Base-by-base conservation (phyloP, 2,888 invertebrate species). In the Onthophagus sagittarius region DNA sequence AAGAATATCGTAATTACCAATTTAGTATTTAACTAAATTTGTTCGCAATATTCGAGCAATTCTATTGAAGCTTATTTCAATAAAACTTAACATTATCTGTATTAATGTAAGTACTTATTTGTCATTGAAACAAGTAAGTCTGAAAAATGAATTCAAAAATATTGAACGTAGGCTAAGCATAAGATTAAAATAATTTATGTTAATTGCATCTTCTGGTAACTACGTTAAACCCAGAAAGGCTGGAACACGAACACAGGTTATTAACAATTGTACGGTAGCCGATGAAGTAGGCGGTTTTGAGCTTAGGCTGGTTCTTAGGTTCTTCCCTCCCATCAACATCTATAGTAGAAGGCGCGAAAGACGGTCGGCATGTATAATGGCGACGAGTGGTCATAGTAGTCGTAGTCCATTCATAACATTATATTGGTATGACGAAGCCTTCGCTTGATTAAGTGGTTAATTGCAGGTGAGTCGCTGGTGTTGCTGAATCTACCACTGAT, bases 181-280 rank as follows among this genome's bases (percentile, higher is more conserved):
- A 23, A 23, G 1, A 23, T 23, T 23, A 23, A 23, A 23, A 1
- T 81, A 81, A 82, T 81, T 82, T 81, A 82, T 81, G 80, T 80
- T 81, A 79, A 81, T 80, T 79, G 79, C 76, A 76, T 75, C 67
- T 69, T 71, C 70, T 15, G 78, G 79, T 79, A 79, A 79, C 39
- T 53, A 7, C 9, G 39, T 7, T 11, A 53, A 53, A 53, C 39
- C 39, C 39, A 53, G 4, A 0, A 53, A 53, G 39, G 39, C 39
- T 7, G 5, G 39, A 1, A 53, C 39, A 53, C 39, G 11, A 2
- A 53, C 39, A 73, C 69, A 69, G 74, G 69, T 71, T 74, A 72
- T 74, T 72, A 74, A 72, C 72, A 74, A 72, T 74, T 72, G 71
- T 76, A 53, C 39, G 11, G 39, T 53, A 53, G 39, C 23, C 39